These are phyloP conservation scores for Matsumurasca onukii DNA, from an alignment of 1,140 invertebrate genomes.

Conservation along the genomic window DNA sequence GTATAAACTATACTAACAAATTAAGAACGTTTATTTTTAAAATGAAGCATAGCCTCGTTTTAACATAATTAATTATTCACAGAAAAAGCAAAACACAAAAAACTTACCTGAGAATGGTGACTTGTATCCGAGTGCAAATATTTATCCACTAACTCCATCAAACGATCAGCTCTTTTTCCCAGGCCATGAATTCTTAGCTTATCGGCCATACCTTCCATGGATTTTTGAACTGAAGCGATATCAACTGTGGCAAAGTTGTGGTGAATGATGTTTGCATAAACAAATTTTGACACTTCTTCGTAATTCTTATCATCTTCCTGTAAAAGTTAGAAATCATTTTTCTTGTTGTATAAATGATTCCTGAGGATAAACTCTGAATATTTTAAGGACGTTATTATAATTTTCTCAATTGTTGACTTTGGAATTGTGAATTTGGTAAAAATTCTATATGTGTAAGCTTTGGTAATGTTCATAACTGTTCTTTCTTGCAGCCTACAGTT, in stretches of 20 bases:
- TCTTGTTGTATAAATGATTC: background rate
- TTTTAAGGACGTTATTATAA: background rate
- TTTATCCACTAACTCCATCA: constrained; percentile 13
- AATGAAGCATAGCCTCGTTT: too few species aligned
- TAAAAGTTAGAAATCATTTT: background rate
- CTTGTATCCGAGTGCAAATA: constrained; percentile 3
- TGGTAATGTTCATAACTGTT: background rate
- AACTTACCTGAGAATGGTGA: constrained; percentile 11
- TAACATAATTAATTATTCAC: too few species aligned
- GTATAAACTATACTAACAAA: too few species aligned
- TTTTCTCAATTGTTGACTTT: background rate
- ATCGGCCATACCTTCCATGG: constrained; percentile 1
- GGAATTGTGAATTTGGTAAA: background rate
- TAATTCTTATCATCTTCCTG: constrained; percentile 17
- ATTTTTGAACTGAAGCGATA: background rate
- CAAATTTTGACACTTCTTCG: constrained; percentile 7
- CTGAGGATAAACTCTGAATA: background rate
- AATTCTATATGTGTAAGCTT: background rate
- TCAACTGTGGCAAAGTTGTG: constrained; percentile 19
- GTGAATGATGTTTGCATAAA: constrained; percentile 12
- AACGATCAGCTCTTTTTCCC: background rate
- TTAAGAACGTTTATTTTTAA: too few species aligned
- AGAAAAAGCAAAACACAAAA: background rate
- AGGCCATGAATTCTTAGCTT: constrained; percentile 6
- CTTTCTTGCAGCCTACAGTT: background rate